A percentile compares a stretch with the other conserved stretches of the same genome.
These are phyloP conservation scores for Cacatua alba DNA, from an alignment of 2,113 vertebrate species.

Conservation along the genomic window DNA sequence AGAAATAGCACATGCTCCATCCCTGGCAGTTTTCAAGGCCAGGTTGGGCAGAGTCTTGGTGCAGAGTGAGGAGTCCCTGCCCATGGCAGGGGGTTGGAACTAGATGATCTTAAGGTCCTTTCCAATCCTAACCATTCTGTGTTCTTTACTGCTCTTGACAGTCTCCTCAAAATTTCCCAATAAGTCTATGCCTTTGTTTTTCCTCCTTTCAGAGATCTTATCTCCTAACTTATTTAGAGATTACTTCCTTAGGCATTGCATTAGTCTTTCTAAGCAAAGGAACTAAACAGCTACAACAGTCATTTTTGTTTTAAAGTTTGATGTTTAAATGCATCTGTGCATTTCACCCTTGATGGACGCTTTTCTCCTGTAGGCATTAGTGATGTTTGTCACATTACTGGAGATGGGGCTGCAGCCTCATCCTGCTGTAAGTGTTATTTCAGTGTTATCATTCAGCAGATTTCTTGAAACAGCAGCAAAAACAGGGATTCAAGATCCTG, in stretches of 20 bases:
- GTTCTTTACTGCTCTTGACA: background rate
- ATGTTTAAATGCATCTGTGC: background rate
- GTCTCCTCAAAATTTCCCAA: background rate
- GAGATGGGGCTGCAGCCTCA: background rate
- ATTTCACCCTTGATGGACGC: background rate
- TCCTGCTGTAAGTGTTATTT: background rate
- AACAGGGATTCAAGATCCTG: background rate
- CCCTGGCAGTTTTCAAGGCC: background rate
- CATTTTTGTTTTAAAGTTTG: background rate
- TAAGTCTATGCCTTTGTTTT: background rate
- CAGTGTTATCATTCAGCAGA: background rate
- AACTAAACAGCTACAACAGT: background rate
- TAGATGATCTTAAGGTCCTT: background rate
- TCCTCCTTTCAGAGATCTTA: background rate
- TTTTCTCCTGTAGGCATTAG: background rate
- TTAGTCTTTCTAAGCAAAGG: background rate
- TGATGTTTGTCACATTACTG: background rate
- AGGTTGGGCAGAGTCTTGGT: background rate
- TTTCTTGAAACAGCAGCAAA: background rate
- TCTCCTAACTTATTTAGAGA: conserved; percentile 1
- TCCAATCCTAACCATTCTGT: background rate
- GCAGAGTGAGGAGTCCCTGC: background rate
- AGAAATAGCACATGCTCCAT: background rate
- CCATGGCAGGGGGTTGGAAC: background rate
- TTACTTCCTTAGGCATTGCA: background rate